phyloP scores from a whole-genome alignment of 1,140 invertebrate species.

The Atopsyche davidsoni region DNA sequence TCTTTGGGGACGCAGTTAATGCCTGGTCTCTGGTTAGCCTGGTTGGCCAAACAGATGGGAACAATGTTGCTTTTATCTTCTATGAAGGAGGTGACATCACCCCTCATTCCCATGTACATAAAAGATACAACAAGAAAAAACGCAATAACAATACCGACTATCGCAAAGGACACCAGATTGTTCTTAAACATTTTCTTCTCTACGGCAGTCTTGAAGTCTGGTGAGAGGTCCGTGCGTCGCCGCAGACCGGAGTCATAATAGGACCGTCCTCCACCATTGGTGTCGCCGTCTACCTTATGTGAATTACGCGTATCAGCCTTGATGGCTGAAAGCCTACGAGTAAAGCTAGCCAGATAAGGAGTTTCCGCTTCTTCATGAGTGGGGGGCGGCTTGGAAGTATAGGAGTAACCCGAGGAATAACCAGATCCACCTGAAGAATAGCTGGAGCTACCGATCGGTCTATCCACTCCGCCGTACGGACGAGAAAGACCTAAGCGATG shows the following conservation, averaged over 20 bases:
- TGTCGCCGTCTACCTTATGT: constrained; percentile 40
- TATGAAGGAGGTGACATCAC: constrained; percentile 42
- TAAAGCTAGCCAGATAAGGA: constrained; percentile 62
- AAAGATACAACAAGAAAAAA: constrained; percentile 62
- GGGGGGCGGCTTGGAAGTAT: constrained; percentile 37
- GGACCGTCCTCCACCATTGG: constrained; percentile 35
- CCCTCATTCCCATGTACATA: constrained; percentile 59
- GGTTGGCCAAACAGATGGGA: constrained; percentile 49
- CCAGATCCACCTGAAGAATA: constrained; percentile 34
- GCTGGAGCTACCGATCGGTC: background rate
- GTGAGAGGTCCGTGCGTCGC: constrained; percentile 38
- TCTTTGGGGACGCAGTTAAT: constrained; percentile 56
- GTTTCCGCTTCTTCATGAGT: constrained; percentile 49
- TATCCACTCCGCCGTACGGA: constrained; percentile 25
- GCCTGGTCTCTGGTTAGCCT: constrained; percentile 44
- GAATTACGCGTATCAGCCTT: constrained; percentile 40
- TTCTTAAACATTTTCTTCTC: constrained; percentile 50
- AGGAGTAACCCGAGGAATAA: constrained; percentile 33
- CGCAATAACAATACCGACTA: constrained; percentile 53
- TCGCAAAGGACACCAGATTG: constrained; percentile 58
- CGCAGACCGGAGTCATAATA: constrained; percentile 25
- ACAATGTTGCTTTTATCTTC: constrained; percentile 48
- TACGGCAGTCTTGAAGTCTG: constrained; percentile 45
- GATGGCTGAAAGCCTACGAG: constrained; percentile 52
- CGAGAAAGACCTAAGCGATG: constrained; percentile 43